Evolutionary conservation across 1,140 invertebrate genomes (phyloP), one percentile per base, ranked within the genome.

Genomic region (Apis dorsata): DNA sequence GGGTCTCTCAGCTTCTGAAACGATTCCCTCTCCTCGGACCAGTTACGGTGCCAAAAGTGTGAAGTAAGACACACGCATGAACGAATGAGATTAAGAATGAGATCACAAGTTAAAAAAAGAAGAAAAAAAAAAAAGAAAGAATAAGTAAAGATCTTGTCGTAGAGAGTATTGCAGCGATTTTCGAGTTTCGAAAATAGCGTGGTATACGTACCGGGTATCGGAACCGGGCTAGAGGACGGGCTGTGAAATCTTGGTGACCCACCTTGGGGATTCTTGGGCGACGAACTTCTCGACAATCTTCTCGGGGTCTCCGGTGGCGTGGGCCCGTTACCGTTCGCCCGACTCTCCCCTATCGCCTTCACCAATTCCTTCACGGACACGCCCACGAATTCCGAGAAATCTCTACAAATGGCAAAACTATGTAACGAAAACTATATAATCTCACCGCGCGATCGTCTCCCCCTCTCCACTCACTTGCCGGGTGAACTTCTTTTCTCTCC

Each of bases 331-430:
- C 96, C 97, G 93, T 97, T 97, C 13, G 95, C 95, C 84, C 96
- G 92, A 88, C 95, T 96, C 90, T 97, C 97, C 28, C 97, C 96
- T 92, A 97, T 96, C 2, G 96, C 97, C 90, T 97, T 96, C 5
- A 97, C 97, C 63, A 98, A 90, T 80, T 97, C 97, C 79, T 97
- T 96, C 2, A 97, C 97, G 1, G 97, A 97, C 8, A 97, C 96
- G 1, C 96, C 96, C 21, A 96, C 95, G 66, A 97, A 94, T 90
- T 97, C 96, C 0, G 96, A 95, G 82, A 96, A 94, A 89, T 95
- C 95, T 79, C 94, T 94, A 86, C 75, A 79, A 72, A 81, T 83
- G 63, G 85, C 74, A 65, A 82, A 71, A 83, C 65, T 60, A 60
- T 81, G 72, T 72, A 60, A 83, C 57, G 55, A 83, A 83, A 83